Conservation (phyloP, 2,797 vertebrate genomes). For the Sebastes goodei region DNA sequence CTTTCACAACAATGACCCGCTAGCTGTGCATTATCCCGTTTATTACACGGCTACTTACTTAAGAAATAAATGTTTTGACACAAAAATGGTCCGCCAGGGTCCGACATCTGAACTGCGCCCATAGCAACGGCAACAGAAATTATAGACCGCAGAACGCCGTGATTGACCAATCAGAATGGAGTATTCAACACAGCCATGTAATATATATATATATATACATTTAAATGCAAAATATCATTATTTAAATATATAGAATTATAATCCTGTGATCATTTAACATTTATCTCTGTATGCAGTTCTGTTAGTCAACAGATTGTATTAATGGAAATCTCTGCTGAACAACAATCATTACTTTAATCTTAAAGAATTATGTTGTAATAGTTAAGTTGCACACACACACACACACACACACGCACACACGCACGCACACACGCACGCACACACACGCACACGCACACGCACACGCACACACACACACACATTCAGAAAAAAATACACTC, state of each 20-base stretch:
- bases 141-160: fast-evolving
- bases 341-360: not conserved
- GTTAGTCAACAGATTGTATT: not conserved
- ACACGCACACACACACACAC: not conserved
- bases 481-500: not conserved
- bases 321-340: not conserved
- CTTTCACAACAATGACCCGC: too few relatives aligned
- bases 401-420: not conserved
- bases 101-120: too few relatives aligned
- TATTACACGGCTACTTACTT: too few relatives aligned
- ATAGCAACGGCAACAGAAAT: too few relatives aligned
- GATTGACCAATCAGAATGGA: too few relatives aligned
- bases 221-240: not conserved
- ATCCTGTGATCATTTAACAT: not conserved
- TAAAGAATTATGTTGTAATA: not conserved
- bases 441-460: not conserved
- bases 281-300: not conserved
- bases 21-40: too few relatives aligned
- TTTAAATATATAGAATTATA: not conserved
- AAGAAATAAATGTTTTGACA: too few relatives aligned
- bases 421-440: not conserved
- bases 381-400: not conserved
- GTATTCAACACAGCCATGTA: too few relatives aligned
- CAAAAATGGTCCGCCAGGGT: too few relatives aligned
- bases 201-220: not conserved